A percentile compares a stretch with the other conserved stretches of the same genome.
Evolutionary conservation across 2,888 invertebrate genomes (phyloP).

Genomic region (Hirtodrosophila cameraria): DNA sequence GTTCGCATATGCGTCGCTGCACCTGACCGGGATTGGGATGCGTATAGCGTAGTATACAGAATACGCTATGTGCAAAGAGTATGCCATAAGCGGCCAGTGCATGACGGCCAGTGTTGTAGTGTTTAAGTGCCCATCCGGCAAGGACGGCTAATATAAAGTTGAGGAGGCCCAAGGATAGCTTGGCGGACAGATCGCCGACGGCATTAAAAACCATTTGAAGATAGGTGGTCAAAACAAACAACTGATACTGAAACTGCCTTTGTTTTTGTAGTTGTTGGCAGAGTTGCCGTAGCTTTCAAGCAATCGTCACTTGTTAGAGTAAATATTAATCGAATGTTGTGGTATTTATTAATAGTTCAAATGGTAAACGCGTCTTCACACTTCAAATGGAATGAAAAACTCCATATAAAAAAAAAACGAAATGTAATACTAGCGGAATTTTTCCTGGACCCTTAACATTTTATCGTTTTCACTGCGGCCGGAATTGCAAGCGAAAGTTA

Average conservation of each 20-base stretch:
- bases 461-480: too few relatives aligned
- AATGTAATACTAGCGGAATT: too few relatives aligned
- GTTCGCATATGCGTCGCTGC: constrained; percentile 60
- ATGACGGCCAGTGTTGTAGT: constrained; percentile 47
- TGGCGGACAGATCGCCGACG: constrained; percentile 41
- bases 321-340: too few relatives aligned
- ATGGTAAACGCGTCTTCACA: too few relatives aligned
- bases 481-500: too few relatives aligned
- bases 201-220: constrained; percentile 33
- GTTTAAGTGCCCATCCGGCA: constrained; percentile 69
- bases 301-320: too few relatives aligned
- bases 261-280: constrained; percentile 20
- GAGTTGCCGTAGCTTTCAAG: constrained; percentile 4
- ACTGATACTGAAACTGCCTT: background rate
- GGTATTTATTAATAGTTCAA: too few relatives aligned
- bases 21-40: constrained; percentile 69
- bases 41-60: constrained; percentile 67
- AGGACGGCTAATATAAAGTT: constrained; percentile 65
- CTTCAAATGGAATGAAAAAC: too few relatives aligned
- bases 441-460: too few relatives aligned
- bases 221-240: constrained; percentile 34
- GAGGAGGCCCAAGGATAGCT: constrained; percentile 60
- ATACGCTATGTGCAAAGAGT: constrained; percentile 61
- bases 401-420: too few relatives aligned
- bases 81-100: constrained; percentile 63